These are phyloP conservation scores for Isotomurus palustris DNA, from an alignment of 2,888 invertebrate genomes.

Conservation along the genomic window DNA sequence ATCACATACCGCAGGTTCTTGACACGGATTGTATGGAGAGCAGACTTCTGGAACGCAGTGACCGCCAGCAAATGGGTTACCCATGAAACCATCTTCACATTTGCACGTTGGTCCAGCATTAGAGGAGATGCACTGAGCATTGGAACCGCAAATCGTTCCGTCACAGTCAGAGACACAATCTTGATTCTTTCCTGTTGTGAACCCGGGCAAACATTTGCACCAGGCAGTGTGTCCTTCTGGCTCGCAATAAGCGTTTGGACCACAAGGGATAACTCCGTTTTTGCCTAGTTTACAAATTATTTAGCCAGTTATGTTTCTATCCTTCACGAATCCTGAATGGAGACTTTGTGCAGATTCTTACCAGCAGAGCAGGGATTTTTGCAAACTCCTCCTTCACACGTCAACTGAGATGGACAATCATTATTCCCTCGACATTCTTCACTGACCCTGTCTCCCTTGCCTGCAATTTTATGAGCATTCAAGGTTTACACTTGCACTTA, in stretches of 20 bases:
- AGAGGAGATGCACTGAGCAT: conserved; percentile 61
- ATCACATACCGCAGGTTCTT: conserved; percentile 74
- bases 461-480: conserved; percentile 3
- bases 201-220: conserved; percentile 82
- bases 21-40: conserved; percentile 70
- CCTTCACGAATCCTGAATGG: conserved; percentile 4
- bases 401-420: conserved; percentile 74
- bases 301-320: not conserved
- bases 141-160: conserved; percentile 48
- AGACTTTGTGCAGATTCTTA: not conserved
- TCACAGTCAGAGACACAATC: conserved; percentile 73
- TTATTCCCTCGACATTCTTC: conserved; percentile 61
- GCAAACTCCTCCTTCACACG: conserved; percentile 73
- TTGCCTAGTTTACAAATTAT: conserved; percentile 9
- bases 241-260: conserved; percentile 74
- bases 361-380: conserved; percentile 67
- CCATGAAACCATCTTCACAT: conserved; percentile 77
- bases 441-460: conserved; percentile 24
- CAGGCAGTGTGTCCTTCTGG: conserved; percentile 81
- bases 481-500: not conserved
- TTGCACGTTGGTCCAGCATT: conserved; percentile 80
- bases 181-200: conserved; percentile 69
- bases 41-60: conserved; percentile 76
- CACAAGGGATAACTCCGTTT: conserved; percentile 62
- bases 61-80: conserved; percentile 89